Percentiles rank a stretch among this genome's conserved stretches.
Conservation (phyloP, 2,113 vertebrate genomes). For the Ramphastos sulfuratus region DNA sequence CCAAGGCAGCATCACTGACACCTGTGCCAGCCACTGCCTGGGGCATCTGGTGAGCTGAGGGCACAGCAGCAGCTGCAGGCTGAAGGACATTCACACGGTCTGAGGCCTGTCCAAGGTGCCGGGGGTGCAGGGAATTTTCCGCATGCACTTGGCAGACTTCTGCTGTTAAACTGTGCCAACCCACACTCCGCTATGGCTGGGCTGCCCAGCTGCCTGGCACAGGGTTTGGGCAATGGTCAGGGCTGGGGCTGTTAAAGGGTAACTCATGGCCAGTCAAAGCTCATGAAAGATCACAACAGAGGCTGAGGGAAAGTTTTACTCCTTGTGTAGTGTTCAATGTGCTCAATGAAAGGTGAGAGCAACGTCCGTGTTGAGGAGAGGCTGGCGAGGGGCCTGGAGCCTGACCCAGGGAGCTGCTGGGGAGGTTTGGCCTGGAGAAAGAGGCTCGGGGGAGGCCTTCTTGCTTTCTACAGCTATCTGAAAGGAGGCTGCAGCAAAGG, state of each 20-base stretch:
- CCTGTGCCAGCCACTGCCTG: background rate
- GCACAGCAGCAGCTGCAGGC: accelerated
- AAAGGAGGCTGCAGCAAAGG: background rate
- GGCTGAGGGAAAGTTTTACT: background rate
- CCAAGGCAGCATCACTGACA: background rate
- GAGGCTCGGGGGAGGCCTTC: background rate
- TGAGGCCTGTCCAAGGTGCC: background rate
- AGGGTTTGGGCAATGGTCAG: background rate
- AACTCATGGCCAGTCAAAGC: background rate
- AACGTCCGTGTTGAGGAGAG: accelerated
- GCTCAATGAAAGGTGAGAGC: background rate
- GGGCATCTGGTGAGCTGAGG: background rate
- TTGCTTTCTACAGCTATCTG: background rate
- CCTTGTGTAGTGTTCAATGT: accelerated
- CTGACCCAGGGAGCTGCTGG: background rate
- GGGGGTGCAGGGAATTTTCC: background rate
- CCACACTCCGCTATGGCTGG: accelerated
- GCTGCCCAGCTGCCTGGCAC: background rate
- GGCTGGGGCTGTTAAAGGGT: conserved; percentile 49
- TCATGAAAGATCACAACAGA: background rate
- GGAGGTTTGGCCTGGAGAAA: background rate
- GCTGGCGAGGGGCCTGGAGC: background rate
- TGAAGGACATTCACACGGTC: background rate
- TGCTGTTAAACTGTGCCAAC: conserved; percentile 30
- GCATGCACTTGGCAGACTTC: conserved; percentile 13